phyloP scores from a whole-genome alignment of 2,113 vertebrate species.

The Pedionomus torquatus region DNA sequence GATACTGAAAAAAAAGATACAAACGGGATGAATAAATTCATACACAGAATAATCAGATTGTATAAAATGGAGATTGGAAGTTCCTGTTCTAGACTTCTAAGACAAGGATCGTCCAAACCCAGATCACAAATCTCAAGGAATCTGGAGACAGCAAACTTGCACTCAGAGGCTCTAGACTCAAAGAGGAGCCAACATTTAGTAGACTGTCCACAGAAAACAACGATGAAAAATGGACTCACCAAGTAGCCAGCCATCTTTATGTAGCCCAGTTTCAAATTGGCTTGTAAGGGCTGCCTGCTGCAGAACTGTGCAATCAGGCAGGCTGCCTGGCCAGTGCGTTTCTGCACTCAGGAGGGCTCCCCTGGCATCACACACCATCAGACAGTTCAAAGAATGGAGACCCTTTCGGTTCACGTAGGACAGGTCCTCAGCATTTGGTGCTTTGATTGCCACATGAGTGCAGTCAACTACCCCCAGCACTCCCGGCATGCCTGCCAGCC shows the following conservation, averaged over 20 bases:
- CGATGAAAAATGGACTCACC: constrained; percentile 78
- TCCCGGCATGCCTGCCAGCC: constrained; percentile 88
- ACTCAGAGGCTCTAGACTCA: neutral
- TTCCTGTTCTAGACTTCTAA: neutral
- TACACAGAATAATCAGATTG: neutral
- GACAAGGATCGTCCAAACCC: neutral
- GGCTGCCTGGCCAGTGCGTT: constrained; percentile 90
- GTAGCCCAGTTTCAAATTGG: constrained; percentile 79
- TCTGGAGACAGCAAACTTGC: neutral
- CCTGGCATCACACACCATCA: constrained; percentile 89
- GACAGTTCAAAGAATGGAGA: constrained; percentile 93
- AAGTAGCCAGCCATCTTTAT: constrained; percentile 88
- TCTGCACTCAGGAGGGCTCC: constrained; percentile 90
- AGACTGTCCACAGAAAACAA: neutral
- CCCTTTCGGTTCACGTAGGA: constrained; percentile 93
- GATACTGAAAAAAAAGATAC: neutral
- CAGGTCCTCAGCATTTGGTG: constrained; percentile 92
- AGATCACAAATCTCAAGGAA: neutral
- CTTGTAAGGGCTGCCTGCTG: constrained; percentile 82
- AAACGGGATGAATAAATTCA: neutral
- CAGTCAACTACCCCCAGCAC: constrained; percentile 91
- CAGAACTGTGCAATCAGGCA: constrained; percentile 82
- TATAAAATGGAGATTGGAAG: neutral
- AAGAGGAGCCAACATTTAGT: neutral
- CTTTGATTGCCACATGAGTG: constrained; percentile 92